Conservation (phyloP, 2,888 invertebrate species). For the Catotricha subobsoleta region DNA sequence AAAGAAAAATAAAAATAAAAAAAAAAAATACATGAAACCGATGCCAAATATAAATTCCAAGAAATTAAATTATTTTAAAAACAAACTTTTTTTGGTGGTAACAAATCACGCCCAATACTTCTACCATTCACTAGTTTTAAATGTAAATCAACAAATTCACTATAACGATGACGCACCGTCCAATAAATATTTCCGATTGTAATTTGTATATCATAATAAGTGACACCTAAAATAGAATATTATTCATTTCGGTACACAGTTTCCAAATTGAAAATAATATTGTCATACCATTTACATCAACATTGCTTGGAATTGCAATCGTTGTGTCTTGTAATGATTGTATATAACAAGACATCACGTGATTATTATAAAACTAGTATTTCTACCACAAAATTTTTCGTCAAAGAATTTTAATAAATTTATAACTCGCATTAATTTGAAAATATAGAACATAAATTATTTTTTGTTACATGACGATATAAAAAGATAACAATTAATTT, state of each 20-base stretch:
- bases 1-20: neutral
- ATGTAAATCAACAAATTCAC: constrained; percentile 76
- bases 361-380: too few relatives aligned
- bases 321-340: constrained; percentile 45
- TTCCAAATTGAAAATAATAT: neutral
- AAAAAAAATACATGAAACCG: neutral
- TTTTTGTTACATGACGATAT: too few relatives aligned
- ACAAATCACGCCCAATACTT: constrained; percentile 62
- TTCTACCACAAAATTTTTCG: too few relatives aligned
- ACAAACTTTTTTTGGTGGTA: constrained; percentile 75
- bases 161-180: constrained; percentile 74
- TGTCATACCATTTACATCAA: constrained; percentile 36
- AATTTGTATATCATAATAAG: constrained; percentile 12
- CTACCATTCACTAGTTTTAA: constrained; percentile 63
- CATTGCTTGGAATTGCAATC: constrained; percentile 45
- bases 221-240: constrained; percentile 21
- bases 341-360: constrained; percentile 55
- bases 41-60: neutral
- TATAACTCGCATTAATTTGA: too few relatives aligned
- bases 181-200: constrained; percentile 56
- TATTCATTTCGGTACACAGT: neutral
- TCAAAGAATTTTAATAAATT: too few relatives aligned
- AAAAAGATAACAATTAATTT: too few relatives aligned
- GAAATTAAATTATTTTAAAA: neutral
- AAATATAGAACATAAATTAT: too few relatives aligned